These are phyloP conservation scores for Acrocephalus kingi DNA, from an alignment of 2,113 vertebrate species.

Conservation along the genomic window DNA sequence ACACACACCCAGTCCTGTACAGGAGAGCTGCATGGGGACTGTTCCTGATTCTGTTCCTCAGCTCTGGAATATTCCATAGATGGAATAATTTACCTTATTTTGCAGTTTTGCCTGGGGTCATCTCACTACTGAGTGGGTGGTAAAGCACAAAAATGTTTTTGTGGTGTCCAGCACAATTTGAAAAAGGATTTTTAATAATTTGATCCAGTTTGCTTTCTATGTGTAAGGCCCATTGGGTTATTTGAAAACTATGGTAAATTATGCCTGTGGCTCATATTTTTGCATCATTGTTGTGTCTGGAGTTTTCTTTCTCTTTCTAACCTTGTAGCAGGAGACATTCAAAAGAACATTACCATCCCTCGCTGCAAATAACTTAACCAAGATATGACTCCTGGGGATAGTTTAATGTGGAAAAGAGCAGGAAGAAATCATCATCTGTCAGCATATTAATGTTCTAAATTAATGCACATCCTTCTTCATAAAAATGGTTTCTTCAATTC, in stretches of 20 bases:
- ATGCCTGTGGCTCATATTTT: background rate
- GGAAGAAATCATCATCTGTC: constrained; percentile 20
- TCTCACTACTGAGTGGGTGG: background rate
- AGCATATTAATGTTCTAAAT: constrained; percentile 39
- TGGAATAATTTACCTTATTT: background rate
- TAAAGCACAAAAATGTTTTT: background rate
- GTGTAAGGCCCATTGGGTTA: background rate
- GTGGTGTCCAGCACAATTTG: background rate
- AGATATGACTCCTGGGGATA: background rate
- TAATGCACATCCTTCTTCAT: constrained; percentile 44
- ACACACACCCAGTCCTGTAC: background rate
- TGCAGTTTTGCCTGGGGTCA: background rate
- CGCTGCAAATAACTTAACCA: background rate
- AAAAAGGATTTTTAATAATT: background rate
- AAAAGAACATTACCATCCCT: background rate
- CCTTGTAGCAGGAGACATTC: background rate
- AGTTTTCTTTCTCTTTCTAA: constrained; percentile 11
- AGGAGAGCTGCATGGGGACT: background rate
- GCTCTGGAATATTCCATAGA: background rate
- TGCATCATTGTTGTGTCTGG: background rate
- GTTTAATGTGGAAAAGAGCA: constrained; percentile 26
- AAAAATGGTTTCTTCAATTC: constrained; percentile 23
- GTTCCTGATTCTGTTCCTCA: background rate
- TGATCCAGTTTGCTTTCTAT: background rate
- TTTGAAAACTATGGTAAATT: background rate